These are phyloP conservation scores for Dysdera silvatica DNA, from an alignment of 1,140 invertebrate species.

Conservation along the genomic window DNA sequence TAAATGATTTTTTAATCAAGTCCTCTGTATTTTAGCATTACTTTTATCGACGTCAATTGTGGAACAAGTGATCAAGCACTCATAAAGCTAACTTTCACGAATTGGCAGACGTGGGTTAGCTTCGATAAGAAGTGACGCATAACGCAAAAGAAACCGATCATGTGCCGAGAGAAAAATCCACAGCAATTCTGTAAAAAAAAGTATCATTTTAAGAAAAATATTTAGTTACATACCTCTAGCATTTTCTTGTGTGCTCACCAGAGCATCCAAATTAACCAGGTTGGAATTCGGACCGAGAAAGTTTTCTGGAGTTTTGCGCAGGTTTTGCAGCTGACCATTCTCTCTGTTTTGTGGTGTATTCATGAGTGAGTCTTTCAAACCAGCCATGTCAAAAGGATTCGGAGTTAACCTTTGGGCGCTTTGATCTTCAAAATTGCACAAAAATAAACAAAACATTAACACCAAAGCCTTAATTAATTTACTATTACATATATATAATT, in stretches of 20 bases:
- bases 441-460: neutral
- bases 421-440: constrained; percentile 18
- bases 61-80: too few relatives aligned
- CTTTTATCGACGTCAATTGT: too few relatives aligned
- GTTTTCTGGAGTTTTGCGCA: constrained; percentile 77
- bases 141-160: too few relatives aligned
- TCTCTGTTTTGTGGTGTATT: constrained; percentile 6
- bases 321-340: constrained; percentile 18
- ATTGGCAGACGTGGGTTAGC: too few relatives aligned
- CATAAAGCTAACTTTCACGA: too few relatives aligned
- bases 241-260: constrained; percentile 56
- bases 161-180: too few relatives aligned
- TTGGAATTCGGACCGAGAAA: constrained; percentile 90
- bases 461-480: too few relatives aligned
- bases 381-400: constrained; percentile 29
- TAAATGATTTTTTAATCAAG: too few relatives aligned
- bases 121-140: too few relatives aligned
- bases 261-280: constrained; percentile 89
- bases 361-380: constrained; percentile 17
- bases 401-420: constrained; percentile 19
- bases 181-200: neutral
- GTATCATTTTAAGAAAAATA: neutral
- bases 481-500: too few relatives aligned
- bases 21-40: too few relatives aligned
- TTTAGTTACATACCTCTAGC: constrained; percentile 17